Evolutionary conservation across 2,113 vertebrate genomes (phyloP), one percentile per base, ranked within the genome.

Genomic region (Scortum barcoo): DNA sequence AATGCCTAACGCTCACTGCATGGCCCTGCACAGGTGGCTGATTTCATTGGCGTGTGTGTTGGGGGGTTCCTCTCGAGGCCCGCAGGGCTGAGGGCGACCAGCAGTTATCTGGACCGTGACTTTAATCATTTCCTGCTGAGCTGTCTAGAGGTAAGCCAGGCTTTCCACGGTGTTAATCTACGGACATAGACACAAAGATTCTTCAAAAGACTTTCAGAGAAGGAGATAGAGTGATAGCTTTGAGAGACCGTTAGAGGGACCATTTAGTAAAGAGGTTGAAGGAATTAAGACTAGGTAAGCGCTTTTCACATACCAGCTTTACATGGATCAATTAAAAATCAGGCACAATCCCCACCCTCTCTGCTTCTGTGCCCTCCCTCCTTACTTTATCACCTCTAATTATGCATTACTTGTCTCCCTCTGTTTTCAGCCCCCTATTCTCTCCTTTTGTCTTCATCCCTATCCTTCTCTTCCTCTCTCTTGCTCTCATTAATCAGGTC

Each of bases 41-140:
- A 58, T 81, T 84, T 73, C 61, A 77, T 74, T 58, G 40, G 61
- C 13, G 8, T 42, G 63, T 17, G 62, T 44, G 22, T 53, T 81
- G 84, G 81, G 80, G 71, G 85, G 87, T 84, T 89, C 89, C 65
- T 77, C 62, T 74, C 9, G 48, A 86, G 80, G 77, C 77, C 82
- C 77, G 69, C 72, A 81, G 80, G 77, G 83, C 85, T 51, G 85
- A 87, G 76, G 78, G 81, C 22, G 60, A 85, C 85, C 70, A 63
- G 91, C 86, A 72, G 87, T 72, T 81, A 91, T 87, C 88, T 90
- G 87, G 88, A 93, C 88, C 90, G 72, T 94, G 88, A 92, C 90
- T 94, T 93, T 91, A 93, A 93, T 92, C 76, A 91, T 92, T 91
- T 93, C 92, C 89, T 75, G 88, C 90, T 88, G 89, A 72, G 90